phyloP scores from a whole-genome alignment of 2,888 invertebrate genomes.

The Slavum lentiscoides region DNA sequence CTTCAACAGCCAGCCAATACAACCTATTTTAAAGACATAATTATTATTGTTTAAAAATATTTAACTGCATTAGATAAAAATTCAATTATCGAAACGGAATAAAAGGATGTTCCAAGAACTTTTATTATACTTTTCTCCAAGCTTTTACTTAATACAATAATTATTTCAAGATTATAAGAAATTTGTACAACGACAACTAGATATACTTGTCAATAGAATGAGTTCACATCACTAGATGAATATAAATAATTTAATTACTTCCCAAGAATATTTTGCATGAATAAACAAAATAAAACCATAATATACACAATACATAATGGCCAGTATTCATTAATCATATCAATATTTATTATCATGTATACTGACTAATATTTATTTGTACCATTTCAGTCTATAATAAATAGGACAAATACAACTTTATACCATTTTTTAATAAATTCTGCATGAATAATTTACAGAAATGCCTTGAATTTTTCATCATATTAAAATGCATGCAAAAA shows the following conservation, averaged over 20 bases:
- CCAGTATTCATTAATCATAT: not conserved
- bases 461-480: not conserved
- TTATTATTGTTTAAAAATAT: not conserved
- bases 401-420: no score
- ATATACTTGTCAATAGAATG: no score
- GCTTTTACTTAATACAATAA: not conserved
- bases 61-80: not conserved
- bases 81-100: not conserved
- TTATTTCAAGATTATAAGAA: no score
- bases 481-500: slow-evolving; percentile 6
- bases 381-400: not conserved
- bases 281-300: not conserved
- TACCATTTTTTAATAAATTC: not conserved
- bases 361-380: not conserved
- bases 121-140: not conserved
- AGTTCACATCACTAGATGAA: not conserved
- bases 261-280: not conserved
- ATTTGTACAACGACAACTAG: no score
- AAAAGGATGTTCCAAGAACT: not conserved
- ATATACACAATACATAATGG: not conserved
- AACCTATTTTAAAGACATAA: not conserved
- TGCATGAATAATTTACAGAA: not conserved
- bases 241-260: not conserved
- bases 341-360: not conserved
- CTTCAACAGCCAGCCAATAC: not conserved